Evolutionary conservation across 2,113 vertebrate genomes (phyloP), one percentile per base, ranked within the genome.

Genomic region (Caracal caracal): DNA sequence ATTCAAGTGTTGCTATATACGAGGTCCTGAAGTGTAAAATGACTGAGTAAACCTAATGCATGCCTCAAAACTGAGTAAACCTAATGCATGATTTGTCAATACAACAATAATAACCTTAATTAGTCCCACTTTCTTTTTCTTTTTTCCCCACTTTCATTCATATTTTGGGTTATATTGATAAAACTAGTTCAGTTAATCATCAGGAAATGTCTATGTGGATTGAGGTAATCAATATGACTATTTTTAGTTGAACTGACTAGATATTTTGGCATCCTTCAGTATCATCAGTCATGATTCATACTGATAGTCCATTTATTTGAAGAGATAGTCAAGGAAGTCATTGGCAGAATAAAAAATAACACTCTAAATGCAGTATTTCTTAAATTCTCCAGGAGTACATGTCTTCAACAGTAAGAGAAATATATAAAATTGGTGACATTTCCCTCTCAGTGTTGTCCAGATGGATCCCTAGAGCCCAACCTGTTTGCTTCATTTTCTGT

Each of bases 381-480:
- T 95, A 47, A 96, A 68, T 88, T 91, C 92, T 35, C 66, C 43
- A 91, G 33, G 66, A 82, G 33, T 15, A 53, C 53, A 61, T 75
- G 71, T 82, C 94, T 93, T 88, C 75, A 53, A 30, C n/a, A 75
- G 19, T 68, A 81, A 86, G n/a, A 83, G 49, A 65, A 40, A 33
- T 84, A n/a, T 24, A 40, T 83, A 80, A 87, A 93, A 90, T 13
- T 35, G 28, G 86, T 93, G 86, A 91, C 82, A 91, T 66, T 96
- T 93, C 37, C 40, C 19, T 79, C 22, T 88, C 82, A 37, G 0
- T 88, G 61, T 93, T 88, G 59, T 94, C 61, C 79, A 78, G 33
- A 70, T 51, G 28, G 68, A 90, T n/a, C 20, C 12, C 56, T 2
- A 61, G 81, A 94, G 33, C 35, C n/a, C 63, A 85, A 12, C 2